phyloP scores from a whole-genome alignment of 2,888 invertebrate species.

The Tetramorium bicarinatum region DNA sequence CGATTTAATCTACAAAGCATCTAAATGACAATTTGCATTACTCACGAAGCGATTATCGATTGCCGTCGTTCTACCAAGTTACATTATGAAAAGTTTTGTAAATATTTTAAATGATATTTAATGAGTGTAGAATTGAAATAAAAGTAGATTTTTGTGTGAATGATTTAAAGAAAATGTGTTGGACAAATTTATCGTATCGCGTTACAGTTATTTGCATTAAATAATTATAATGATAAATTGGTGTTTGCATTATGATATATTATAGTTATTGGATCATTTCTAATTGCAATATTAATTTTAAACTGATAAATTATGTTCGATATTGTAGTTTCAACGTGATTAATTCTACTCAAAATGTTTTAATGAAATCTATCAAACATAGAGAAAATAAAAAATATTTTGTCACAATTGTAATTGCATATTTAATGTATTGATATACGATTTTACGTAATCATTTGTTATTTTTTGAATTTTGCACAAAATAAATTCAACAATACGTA shows the following conservation, averaged over 20 bases:
- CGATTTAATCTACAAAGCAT: conserved; percentile 67
- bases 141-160: background rate
- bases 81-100: background rate
- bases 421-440: background rate
- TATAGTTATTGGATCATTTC: background rate
- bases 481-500: background rate
- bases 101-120: background rate
- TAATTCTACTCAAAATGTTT: conserved; percentile 4
- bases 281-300: background rate
- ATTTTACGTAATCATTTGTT: conserved; percentile 1
- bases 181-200: background rate
- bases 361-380: background rate
- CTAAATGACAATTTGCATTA: conserved; percentile 60
- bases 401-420: background rate
- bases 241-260: background rate
- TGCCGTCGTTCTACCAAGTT: background rate
- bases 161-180: background rate
- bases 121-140: background rate
- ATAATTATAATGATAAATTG: background rate
- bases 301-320: background rate
- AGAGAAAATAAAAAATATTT: background rate
- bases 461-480: conserved; percentile 9
- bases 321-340: background rate
- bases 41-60: conserved; percentile 7
- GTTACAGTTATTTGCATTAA: background rate